Evolutionary conservation across 2,888 invertebrate genomes (phyloP).

Genomic region (Ptilodon capucinus): DNA sequence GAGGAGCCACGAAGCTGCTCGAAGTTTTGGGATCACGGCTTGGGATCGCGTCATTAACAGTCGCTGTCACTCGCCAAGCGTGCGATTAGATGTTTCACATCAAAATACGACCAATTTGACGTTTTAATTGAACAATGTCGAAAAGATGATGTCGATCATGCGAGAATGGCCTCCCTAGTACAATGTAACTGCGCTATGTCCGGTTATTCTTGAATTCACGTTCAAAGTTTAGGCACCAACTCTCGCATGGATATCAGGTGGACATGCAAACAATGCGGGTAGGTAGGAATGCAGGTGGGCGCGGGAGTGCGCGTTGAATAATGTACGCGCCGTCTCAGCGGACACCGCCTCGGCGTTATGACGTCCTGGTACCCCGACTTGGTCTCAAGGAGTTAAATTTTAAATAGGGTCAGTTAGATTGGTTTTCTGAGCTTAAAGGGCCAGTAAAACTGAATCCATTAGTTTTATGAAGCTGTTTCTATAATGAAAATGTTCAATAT

Average conservation of each 20-base stretch:
- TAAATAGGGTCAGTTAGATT: constrained; percentile 30
- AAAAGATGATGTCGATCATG: too few relatives aligned
- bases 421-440: constrained; percentile 20
- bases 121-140: too few relatives aligned
- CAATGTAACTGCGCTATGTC: constrained; percentile 10
- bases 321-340: constrained; percentile 53
- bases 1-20: too few relatives aligned
- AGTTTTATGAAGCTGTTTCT: background rate
- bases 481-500: background rate
- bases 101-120: too few relatives aligned
- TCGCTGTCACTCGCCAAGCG: too few relatives aligned
- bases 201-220: constrained; percentile 38
- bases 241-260: constrained; percentile 48
- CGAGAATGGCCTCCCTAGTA: too few relatives aligned
- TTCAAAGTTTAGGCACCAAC: constrained; percentile 38
- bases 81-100: too few relatives aligned
- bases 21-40: too few relatives aligned
- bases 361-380: constrained; percentile 38
- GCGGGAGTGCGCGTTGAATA: constrained; percentile 63
- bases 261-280: constrained; percentile 58
- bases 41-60: too few relatives aligned
- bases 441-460: constrained; percentile 20
- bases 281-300: constrained; percentile 52
- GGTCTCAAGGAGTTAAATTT: constrained; percentile 37
- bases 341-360: constrained; percentile 48